Base-by-base conservation (phyloP, 2,797 vertebrate species). In the Erpetoichthys calabaricus region DNA sequence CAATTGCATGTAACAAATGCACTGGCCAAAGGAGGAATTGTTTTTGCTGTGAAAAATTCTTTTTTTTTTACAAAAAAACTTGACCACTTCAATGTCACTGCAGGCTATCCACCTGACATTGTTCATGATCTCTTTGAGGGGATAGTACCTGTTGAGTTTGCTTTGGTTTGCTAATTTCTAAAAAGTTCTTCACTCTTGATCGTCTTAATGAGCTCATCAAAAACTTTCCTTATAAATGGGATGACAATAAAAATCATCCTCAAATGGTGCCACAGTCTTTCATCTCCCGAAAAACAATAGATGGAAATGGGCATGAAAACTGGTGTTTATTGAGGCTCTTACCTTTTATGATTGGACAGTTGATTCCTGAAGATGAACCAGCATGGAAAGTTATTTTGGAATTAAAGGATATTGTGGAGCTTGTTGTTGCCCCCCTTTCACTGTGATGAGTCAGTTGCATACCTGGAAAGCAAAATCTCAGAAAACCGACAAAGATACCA, bases 301-400 rank as follows among this genome's bases (percentile, higher is more conserved):
- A 60, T 8, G 57, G 56, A 4, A 66, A 63, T 42, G 56, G 53
- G 3, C 57, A 63, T 56, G 58, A 65, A 45, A 64, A 67, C 10
- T 63, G 60, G 56, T 50, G 53, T 58, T 44, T 57, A 44, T 45
- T 58, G 53, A 58, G 56, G 57, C 46, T 62, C 42, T 42, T 65
- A 7, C 66, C 61, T 43, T 67, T 67, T 62, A 60, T 70, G 45
- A 56, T 65, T 42, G 64, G 59, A 42, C 44, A 51, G 10, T 41
- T 53, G 54, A 47, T 67, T 50, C 58, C 67, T 52, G 56, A 62
- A 45, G 2, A 62, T 57, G 65, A 64, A 45, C 58, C 56, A 52
- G 57, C 42, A 7, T 68, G 62, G 53, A 60, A 45, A 8, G 2
- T 66, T 0, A 25, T 62, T 7, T 58, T 64, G 44, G 47, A 57